phyloP scores from a whole-genome alignment of 2,113 vertebrate species.

The Synodontis membranacea region DNA sequence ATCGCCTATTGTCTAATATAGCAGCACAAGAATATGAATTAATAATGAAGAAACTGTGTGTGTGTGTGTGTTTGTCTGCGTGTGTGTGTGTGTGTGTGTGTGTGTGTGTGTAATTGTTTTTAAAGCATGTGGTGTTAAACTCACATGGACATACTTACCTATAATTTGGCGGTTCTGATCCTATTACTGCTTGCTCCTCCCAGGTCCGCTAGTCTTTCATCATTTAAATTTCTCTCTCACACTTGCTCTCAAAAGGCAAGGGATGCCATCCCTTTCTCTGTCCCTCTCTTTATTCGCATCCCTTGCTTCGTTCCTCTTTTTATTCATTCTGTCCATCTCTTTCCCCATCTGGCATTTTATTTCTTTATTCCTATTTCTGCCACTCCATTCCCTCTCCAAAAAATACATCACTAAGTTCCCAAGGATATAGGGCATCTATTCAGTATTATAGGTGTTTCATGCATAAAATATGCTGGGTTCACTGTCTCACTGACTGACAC shows the following conservation, averaged over 20 bases:
- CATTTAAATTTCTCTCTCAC: background rate
- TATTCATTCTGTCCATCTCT: conserved; percentile 17
- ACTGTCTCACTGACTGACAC: conserved; percentile 39
- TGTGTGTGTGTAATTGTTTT: background rate
- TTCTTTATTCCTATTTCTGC: conserved; percentile 35
- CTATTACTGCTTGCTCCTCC: conserved; percentile 45
- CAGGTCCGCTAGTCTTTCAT: conserved; percentile 33
- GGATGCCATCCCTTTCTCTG: background rate
- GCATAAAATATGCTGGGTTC: conserved; percentile 46
- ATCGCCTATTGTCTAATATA: background rate
- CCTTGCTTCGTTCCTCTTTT: conserved; percentile 45
- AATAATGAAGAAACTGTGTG: conserved; percentile 4
- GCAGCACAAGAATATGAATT: background rate
- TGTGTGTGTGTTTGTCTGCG: conserved; percentile 1
- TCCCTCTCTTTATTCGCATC: conserved; percentile 49
- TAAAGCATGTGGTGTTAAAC: background rate
- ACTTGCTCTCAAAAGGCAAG: background rate
- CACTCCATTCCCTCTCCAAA: conserved; percentile 11
- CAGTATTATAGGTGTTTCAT: conserved; percentile 43
- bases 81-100: background rate
- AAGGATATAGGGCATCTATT: background rate
- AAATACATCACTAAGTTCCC: conserved; percentile 47
- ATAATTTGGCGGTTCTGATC: background rate
- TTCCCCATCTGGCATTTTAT: conserved; percentile 28
- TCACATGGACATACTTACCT: background rate